Conservation (phyloP, 2,888 invertebrate species). For the Eudemis profundana region DNA sequence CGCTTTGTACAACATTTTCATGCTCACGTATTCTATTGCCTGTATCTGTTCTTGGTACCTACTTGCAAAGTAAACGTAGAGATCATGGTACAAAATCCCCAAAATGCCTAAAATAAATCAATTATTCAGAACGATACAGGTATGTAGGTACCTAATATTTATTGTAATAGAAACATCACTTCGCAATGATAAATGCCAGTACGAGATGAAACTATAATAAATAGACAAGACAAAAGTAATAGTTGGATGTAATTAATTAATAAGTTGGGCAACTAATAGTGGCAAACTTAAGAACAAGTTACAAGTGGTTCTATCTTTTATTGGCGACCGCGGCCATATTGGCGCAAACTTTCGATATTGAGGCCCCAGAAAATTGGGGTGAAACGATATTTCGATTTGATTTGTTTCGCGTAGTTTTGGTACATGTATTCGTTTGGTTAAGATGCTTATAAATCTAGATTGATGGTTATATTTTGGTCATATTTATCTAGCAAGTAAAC, state of each 20-base stretch:
- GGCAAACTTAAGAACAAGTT: slow-evolving; percentile 64
- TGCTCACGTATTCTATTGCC: too few relatives aligned
- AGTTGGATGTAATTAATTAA: slow-evolving; percentile 56
- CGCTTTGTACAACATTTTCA: too few relatives aligned
- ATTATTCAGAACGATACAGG: neutral
- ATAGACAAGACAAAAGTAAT: slow-evolving; percentile 29
- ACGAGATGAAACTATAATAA: neutral
- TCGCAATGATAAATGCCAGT: neutral
- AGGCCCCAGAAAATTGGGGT: slow-evolving; percentile 52
- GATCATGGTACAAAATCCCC: neutral
- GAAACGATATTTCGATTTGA: slow-evolving; percentile 43
- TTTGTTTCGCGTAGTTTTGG: slow-evolving; percentile 28
- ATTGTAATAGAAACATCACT: neutral
- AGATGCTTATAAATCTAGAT: neutral
- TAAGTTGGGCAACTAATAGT: slow-evolving; percentile 57
- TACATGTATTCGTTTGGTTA: slow-evolving; percentile 24
- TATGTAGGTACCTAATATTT: neutral
- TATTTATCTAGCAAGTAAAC: neutral
- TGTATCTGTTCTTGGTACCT: too few relatives aligned
- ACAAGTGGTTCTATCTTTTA: slow-evolving; percentile 67
- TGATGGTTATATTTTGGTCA: neutral
- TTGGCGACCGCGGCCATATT: slow-evolving; percentile 62
- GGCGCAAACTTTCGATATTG: slow-evolving; percentile 69
- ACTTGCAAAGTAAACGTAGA: neutral
- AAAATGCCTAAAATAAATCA: neutral